Percentiles rank a stretch among this genome's conserved stretches.
Evolutionary conservation across 1,140 invertebrate genomes (phyloP).

Genomic region (Ganaspis sp.): DNA sequence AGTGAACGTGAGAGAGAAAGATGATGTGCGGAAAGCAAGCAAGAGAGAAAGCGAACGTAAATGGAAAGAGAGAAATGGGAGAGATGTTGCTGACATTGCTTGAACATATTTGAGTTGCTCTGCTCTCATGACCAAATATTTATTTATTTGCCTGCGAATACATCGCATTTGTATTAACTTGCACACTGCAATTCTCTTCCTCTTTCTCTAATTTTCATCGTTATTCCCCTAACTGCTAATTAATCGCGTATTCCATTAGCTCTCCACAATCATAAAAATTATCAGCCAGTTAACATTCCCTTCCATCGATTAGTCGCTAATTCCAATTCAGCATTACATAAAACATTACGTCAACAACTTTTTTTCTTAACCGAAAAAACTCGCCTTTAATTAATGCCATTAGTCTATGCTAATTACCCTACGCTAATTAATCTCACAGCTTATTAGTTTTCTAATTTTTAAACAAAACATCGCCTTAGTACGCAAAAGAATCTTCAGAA

Average conservation of each 20-base stretch:
- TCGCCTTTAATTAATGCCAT: neutral
- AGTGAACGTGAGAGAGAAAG: conserved; percentile 21
- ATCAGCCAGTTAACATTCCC: neutral
- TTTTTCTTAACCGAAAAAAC: neutral
- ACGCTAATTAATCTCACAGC: no score
- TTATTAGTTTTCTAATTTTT: no score
- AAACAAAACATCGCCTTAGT: no score
- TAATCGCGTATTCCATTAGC: conserved; percentile 10
- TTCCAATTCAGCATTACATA: conserved; percentile 30
- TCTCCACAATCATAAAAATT: conserved; percentile 1
- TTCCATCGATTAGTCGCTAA: neutral
- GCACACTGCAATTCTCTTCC: neutral
- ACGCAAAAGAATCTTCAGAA: no score
- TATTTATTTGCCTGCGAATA: conserved; percentile 72
- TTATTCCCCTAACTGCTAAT: conserved; percentile 26
- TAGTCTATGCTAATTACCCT: neutral
- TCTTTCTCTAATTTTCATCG: conserved; percentile 18
- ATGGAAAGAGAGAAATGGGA: conserved; percentile 56
- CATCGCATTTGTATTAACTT: conserved; percentile 55
- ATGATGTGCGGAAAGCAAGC: conserved; percentile 18
- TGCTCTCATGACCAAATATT: conserved; percentile 71
- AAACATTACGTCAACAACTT: conserved; percentile 7
- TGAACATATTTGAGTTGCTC: conserved; percentile 70
- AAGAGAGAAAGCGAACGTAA: conserved; percentile 35
- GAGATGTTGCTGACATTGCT: conserved; percentile 58